Percentiles rank a stretch among this genome's conserved stretches.
phyloP scores from a whole-genome alignment of 1,140 invertebrate genomes.

The Zaprionus ornatus region DNA sequence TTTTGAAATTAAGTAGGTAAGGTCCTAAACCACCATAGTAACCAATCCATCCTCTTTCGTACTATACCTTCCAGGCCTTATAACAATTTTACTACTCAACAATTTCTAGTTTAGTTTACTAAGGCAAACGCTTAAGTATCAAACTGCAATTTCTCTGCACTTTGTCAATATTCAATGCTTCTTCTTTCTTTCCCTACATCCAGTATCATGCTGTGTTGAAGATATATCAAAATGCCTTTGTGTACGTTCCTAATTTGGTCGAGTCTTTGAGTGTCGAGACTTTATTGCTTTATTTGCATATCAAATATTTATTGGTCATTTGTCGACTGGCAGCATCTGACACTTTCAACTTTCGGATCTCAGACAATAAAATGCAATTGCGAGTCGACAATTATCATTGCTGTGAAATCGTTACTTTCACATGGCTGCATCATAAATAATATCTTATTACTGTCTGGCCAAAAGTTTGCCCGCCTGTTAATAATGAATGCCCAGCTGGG shows the following conservation, averaged over 20 bases:
- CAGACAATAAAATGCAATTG: conserved; percentile 45
- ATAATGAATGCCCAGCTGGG: background rate
- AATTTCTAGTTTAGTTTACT: too few species aligned
- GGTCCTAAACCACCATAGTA: too few species aligned
- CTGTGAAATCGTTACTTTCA: conserved; percentile 48
- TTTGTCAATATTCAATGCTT: background rate
- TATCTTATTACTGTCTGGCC: background rate
- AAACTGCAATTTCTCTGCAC: background rate
- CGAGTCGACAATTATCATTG: conserved; percentile 41
- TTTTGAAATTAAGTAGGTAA: background rate
- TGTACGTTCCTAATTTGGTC: background rate
- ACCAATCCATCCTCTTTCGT: too few species aligned
- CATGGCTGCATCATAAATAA: conserved; percentile 39
- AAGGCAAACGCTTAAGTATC: too few species aligned
- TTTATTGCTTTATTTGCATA: conserved; percentile 12
- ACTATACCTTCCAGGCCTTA: too few species aligned
- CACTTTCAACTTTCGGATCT: background rate
- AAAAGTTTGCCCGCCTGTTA: conserved; percentile 4
- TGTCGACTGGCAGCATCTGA: conserved; percentile 6
- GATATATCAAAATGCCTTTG: background rate
- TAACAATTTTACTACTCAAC: too few species aligned
- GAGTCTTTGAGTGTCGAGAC: background rate
- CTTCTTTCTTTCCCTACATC: background rate
- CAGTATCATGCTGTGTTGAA: background rate
- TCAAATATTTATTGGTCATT: conserved; percentile 37